phyloP scores from a whole-genome alignment of 2,113 vertebrate genomes.

The Vimba vimba region DNA sequence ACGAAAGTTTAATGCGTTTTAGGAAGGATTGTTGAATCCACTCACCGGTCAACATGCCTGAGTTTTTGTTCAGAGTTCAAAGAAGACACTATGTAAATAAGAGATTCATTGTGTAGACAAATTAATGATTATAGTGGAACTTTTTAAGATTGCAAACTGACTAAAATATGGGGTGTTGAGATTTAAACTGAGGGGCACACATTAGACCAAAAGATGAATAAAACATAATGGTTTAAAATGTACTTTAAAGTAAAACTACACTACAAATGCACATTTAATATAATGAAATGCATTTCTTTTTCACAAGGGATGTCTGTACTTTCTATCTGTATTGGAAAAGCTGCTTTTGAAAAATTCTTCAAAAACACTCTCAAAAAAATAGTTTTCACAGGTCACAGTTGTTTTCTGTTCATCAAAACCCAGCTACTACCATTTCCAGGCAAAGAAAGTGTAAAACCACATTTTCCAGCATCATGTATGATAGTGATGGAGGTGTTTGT shows the following conservation, averaged over 20 bases:
- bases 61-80: too few relatives aligned
- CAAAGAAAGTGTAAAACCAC: neutral
- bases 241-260: neutral
- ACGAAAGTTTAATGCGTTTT: too few relatives aligned
- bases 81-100: too few relatives aligned
- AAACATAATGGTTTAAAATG: too few relatives aligned
- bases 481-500: slow-evolving; percentile 2
- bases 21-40: too few relatives aligned
- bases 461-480: neutral
- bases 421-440: slow-evolving; percentile 4
- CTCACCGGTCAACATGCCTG: too few relatives aligned
- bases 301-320: neutral
- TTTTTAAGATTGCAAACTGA: too few relatives aligned
- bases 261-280: neutral
- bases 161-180: too few relatives aligned
- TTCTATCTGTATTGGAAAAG: neutral
- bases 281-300: neutral
- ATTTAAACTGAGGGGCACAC: too few relatives aligned
- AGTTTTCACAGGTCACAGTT: slow-evolving; percentile 6
- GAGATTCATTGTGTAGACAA: too few relatives aligned
- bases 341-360: neutral
- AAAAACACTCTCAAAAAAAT: neutral
- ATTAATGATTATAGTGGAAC: too few relatives aligned
- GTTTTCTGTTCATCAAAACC: slow-evolving; percentile 10
- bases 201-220: too few relatives aligned